Conservation (phyloP, 2,888 invertebrate species). For the Heliconius cydno region DNA sequence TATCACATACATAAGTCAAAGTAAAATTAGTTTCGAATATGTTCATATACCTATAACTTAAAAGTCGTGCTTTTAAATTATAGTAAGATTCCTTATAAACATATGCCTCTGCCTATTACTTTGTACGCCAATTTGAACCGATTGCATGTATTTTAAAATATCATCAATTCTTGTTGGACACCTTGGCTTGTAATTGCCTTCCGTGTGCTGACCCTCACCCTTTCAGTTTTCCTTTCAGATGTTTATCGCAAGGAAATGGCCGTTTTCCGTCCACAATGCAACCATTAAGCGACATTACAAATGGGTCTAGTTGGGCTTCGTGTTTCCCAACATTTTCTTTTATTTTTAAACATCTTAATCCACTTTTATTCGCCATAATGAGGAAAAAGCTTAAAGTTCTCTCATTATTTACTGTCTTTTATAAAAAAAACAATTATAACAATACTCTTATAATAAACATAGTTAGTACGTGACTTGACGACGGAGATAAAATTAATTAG, state of each 20-base stretch:
- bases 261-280: constrained; percentile 81
- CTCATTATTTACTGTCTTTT: not conserved
- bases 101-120: not conserved
- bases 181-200: constrained; percentile 71
- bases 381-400: not conserved
- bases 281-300: constrained; percentile 80
- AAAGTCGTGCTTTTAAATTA: not conserved
- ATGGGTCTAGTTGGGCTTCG: constrained; percentile 67
- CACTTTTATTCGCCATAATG: constrained; percentile 22
- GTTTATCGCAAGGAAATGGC: constrained; percentile 82
- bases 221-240: constrained; percentile 81
- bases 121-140: not conserved
- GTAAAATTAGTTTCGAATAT: not conserved
- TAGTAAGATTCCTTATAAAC: not conserved
- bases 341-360: constrained; percentile 31
- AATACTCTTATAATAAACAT: not conserved
- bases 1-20: not conserved
- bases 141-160: constrained; percentile 56
- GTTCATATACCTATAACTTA: not conserved
- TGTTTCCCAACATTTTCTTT: constrained; percentile 45
- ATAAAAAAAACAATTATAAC: constrained; percentile 7
- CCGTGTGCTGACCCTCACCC: constrained; percentile 72
- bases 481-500: constrained; percentile 38
- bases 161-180: constrained; percentile 60
- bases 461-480: constrained; percentile 11